phyloP scores from a whole-genome alignment of 2,113 vertebrate genomes.

The Cololabis saira region DNA sequence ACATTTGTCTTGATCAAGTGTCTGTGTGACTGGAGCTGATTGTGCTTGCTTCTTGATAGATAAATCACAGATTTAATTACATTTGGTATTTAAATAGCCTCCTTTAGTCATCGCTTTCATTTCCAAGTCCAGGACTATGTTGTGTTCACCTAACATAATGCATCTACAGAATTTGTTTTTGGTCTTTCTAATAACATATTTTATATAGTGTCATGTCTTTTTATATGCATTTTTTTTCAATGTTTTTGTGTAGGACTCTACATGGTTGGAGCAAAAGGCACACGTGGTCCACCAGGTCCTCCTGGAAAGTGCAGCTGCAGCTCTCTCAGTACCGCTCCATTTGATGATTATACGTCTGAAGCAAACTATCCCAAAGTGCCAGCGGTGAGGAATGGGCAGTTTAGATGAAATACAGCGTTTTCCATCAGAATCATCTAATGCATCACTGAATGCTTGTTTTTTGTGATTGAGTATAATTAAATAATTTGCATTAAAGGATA shows the following conservation, averaged over 20 bases:
- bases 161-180: not conserved
- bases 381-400: constrained; percentile 80
- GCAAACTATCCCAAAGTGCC: constrained; percentile 86
- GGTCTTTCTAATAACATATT: not conserved
- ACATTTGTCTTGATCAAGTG: constrained; percentile 57
- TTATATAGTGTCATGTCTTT: not conserved
- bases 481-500: too few species aligned
- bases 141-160: too few species aligned
- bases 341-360: constrained; percentile 81
- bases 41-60: constrained; percentile 51
- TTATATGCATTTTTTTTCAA: not conserved
- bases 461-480: too few species aligned
- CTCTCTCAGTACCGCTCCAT: constrained; percentile 77
- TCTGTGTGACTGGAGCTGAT: constrained; percentile 40
- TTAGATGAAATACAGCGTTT: not conserved
- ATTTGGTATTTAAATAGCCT: constrained; percentile 24
- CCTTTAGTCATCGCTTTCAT: not conserved
- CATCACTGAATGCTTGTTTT: not conserved
- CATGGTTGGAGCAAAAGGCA: constrained; percentile 91
- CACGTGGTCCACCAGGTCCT: constrained; percentile 89
- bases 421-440: not conserved
- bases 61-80: constrained; percentile 24
- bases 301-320: constrained; percentile 92
- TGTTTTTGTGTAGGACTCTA: constrained; percentile 81
- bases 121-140: too few species aligned